Conservation (phyloP, 2,888 invertebrate species). For the Chydorus sphaericus region DNA sequence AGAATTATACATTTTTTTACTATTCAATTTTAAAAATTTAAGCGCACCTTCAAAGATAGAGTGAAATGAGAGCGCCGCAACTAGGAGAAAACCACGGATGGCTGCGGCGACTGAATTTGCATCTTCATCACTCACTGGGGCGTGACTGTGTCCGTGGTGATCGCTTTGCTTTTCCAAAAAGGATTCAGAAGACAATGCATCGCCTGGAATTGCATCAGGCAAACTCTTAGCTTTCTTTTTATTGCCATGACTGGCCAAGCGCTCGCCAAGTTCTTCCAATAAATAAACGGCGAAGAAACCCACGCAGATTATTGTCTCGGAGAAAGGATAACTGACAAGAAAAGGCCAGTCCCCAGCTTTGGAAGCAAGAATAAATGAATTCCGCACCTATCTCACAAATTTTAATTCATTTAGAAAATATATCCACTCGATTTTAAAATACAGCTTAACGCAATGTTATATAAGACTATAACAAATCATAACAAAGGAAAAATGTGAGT, state of each 20-base stretch:
- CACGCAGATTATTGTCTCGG: conserved; percentile 36
- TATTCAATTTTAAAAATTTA: too few species aligned
- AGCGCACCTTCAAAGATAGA: conserved; percentile 40
- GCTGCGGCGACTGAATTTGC: conserved; percentile 22
- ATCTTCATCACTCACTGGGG: conserved; percentile 17
- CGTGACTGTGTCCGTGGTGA: conserved; percentile 19
- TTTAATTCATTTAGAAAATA: not conserved
- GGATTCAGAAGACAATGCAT: not conserved
- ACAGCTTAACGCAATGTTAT: too few species aligned
- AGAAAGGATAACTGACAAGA: conserved; percentile 28
- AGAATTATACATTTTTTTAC: too few species aligned
- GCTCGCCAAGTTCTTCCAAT: conserved; percentile 32
- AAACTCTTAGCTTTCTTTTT: too few species aligned
- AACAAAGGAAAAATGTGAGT: not conserved
- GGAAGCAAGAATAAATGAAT: conserved; percentile 30
- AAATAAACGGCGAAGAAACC: conserved; percentile 42
- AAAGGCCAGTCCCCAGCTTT: conserved; percentile 16
- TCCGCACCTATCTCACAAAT: conserved; percentile 25
- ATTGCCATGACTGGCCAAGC: conserved; percentile 1
- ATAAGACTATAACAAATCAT: not conserved
- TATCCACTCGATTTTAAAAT: too few species aligned
- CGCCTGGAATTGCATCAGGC: not conserved
- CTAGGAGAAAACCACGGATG: conserved; percentile 30
- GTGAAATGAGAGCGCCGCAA: conserved; percentile 38
- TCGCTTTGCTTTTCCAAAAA: not conserved